Percentiles rank a stretch among this genome's conserved stretches.
Evolutionary conservation across 2,888 invertebrate species (phyloP).

Genomic region (Thumatha senex): DNA sequence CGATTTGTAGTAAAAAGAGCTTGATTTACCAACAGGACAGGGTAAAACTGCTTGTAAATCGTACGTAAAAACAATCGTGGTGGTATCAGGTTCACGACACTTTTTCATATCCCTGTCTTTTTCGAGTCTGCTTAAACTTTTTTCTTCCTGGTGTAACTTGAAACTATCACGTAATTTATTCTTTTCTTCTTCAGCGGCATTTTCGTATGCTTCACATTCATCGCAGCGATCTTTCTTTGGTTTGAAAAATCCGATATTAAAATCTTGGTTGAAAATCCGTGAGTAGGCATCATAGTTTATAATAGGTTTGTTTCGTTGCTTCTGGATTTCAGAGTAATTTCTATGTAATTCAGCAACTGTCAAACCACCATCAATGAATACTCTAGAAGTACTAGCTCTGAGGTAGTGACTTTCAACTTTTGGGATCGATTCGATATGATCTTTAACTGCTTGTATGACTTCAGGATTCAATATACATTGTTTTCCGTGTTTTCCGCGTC

Average conservation of each 20-base stretch:
- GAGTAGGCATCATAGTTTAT: not conserved
- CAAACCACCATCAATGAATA: too few species aligned
- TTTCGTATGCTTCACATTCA: slow-evolving; percentile 1
- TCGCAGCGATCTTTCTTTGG: slow-evolving; percentile 2
- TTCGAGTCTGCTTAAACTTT: slow-evolving; percentile 1
- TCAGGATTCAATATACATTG: not conserved
- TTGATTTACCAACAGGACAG: not conserved
- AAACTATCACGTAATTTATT: not conserved
- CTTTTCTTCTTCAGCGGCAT: not conserved
- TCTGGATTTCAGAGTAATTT: not conserved
- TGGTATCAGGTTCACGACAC: too few species aligned
- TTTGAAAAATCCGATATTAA: slow-evolving; percentile 5
- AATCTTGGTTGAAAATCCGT: slow-evolving; percentile 4
- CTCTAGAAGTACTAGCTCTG: too few species aligned
- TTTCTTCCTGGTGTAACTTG: slow-evolving; percentile 5
- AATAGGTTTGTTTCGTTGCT: not conserved
- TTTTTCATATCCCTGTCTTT: not conserved
- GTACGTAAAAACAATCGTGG: too few species aligned
- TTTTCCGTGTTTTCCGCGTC: not conserved
- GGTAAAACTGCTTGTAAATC: not conserved
- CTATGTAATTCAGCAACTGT: slow-evolving; percentile 1
- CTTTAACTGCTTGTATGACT: not conserved
- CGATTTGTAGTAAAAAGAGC: not conserved
- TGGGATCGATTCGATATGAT: slow-evolving; percentile 4
- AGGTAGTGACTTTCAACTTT: too few species aligned